Evolutionary conservation across 2,888 invertebrate species (phyloP).

Genomic region (Xestia ashworthii): DNA sequence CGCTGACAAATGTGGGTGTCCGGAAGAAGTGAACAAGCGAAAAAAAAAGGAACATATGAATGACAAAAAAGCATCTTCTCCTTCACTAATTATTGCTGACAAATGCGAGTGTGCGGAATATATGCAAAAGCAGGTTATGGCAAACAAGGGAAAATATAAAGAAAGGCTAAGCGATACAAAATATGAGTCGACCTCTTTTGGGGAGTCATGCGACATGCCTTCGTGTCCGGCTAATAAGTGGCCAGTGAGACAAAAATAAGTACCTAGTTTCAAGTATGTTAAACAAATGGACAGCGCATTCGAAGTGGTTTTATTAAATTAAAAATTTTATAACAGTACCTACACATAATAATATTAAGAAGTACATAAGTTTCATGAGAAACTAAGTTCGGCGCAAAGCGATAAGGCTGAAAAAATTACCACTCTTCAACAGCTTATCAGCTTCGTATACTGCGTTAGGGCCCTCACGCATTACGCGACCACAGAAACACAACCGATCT

Average conservation of each 20-base stretch:
- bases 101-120: slow-evolving; percentile 9
- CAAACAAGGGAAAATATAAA: background rate
- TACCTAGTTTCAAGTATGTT: background rate
- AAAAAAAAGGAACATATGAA: background rate
- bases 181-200: background rate
- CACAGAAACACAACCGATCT: background rate
- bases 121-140: background rate
- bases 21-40: background rate
- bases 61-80: background rate
- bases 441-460: background rate
- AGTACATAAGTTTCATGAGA: background rate
- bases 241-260: slow-evolving; percentile 14
- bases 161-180: background rate
- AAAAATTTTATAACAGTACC: background rate
- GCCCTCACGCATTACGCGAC: background rate
- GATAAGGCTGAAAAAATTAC: background rate
- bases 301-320: background rate
- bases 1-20: background rate
- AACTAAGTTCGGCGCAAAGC: background rate
- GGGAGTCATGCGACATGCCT: background rate
- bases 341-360: background rate
- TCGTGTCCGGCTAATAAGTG: slow-evolving; percentile 6
- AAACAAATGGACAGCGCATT: slow-evolving; percentile 2
- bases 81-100: background rate
- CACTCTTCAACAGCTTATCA: background rate